phyloP scores from a whole-genome alignment of 2,113 vertebrate genomes.

The Aleadryas rufinucha region DNA sequence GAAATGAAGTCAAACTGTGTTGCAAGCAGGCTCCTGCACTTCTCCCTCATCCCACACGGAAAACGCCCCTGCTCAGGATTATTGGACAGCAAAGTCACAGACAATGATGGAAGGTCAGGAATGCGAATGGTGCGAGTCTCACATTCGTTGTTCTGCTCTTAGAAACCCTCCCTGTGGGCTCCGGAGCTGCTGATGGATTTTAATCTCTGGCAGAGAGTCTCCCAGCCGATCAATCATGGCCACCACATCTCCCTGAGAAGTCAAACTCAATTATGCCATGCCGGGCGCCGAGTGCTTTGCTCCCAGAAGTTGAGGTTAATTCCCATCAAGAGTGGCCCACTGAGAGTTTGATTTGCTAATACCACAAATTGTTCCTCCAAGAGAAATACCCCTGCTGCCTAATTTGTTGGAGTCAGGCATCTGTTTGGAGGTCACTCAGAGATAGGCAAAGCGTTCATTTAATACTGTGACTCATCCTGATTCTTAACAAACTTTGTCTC shows the following conservation, averaged over 20 bases:
- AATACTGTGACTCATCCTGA: not conserved
- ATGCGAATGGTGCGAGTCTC: rapidly evolving
- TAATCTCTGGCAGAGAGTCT: not conserved
- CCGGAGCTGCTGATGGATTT: not conserved
- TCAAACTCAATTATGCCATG: not conserved
- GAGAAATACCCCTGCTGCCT: not conserved
- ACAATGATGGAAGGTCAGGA: not conserved
- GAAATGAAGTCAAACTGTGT: not conserved
- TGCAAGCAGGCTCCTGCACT: rapidly evolving
- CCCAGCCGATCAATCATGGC: not conserved
- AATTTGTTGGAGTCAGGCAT: not conserved
- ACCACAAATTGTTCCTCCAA: not conserved
- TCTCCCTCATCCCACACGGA: rapidly evolving
- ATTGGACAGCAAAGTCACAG: not conserved
- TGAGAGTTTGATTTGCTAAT: slow-evolving; percentile 28
- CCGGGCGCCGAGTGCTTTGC: not conserved
- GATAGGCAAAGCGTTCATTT: not conserved
- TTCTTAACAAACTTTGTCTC: not conserved
- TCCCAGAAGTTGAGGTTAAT: slow-evolving; percentile 24
- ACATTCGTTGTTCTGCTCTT: not conserved
- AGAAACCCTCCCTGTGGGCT: rapidly evolving
- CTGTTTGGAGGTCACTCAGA: not conserved
- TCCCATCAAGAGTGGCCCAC: slow-evolving; percentile 23
- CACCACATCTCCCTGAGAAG: not conserved
- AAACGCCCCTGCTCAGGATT: rapidly evolving